Evolutionary conservation across 2,113 vertebrate genomes (phyloP).

Genomic region (Xenopus borealis): DNA sequence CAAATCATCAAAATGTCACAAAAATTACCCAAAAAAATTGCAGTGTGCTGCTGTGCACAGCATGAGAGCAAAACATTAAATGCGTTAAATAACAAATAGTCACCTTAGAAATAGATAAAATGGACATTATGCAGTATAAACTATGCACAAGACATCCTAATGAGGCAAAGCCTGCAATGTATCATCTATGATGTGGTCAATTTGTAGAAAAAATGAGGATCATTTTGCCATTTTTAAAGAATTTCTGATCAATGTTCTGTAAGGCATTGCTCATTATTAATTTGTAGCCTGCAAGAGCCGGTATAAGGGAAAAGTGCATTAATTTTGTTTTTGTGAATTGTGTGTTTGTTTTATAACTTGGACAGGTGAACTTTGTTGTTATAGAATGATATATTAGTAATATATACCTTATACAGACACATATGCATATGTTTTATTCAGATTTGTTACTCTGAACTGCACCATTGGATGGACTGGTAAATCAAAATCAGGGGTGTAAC

Average conservation of each 20-base stretch:
- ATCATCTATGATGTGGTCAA: conserved; percentile 68
- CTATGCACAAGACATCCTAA: conserved; percentile 67
- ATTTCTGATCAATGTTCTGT: conserved; percentile 8
- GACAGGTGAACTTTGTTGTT: neutral
- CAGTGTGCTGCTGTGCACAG: conserved; percentile 73
- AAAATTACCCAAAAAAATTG: conserved; percentile 70
- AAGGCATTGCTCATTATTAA: neutral
- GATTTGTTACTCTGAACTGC: too few species aligned
- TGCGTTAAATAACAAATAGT: conserved; percentile 78
- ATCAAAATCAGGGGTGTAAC: too few species aligned
- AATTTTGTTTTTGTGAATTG: neutral
- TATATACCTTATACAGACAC: too few species aligned
- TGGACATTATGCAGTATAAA: conserved; percentile 74
- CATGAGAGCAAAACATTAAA: conserved; percentile 74
- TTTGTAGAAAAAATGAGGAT: conserved; percentile 52
- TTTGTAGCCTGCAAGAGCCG: neutral
- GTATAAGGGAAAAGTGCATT: neutral
- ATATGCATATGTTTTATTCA: too few species aligned
- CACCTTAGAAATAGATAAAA: conserved; percentile 72
- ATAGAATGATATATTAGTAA: too few species aligned
- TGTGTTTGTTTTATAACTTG: neutral
- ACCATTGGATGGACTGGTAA: too few species aligned
- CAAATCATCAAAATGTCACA: conserved; percentile 72
- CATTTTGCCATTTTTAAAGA: conserved; percentile 10
- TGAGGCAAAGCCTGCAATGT: conserved; percentile 46